Conservation (phyloP, 2,888 invertebrate species). For the Craniophora ligustri region DNA sequence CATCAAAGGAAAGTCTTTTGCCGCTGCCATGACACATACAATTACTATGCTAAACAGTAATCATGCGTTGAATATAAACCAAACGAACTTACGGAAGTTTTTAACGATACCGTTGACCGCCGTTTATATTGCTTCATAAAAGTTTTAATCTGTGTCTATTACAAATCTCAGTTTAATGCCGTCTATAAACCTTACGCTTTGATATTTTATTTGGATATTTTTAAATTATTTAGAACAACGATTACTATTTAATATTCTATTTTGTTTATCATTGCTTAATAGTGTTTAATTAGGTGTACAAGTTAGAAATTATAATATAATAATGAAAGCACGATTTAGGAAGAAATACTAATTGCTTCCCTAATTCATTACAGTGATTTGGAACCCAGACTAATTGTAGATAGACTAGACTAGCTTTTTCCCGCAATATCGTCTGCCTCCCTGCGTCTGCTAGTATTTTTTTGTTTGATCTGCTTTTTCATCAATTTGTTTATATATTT, state of each 20-base stretch:
- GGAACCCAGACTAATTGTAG: too few relatives aligned
- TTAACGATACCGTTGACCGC: slow-evolving; percentile 63
- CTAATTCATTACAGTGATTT: too few relatives aligned
- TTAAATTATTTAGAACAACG: slow-evolving; percentile 22
- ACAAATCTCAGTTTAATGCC: slow-evolving; percentile 39
- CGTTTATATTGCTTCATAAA: slow-evolving; percentile 47
- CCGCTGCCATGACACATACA: not conserved
- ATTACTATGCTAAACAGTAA: slow-evolving; percentile 17
- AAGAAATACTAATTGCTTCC: too few relatives aligned
- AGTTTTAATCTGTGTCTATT: slow-evolving; percentile 40
- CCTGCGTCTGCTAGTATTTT: too few relatives aligned
- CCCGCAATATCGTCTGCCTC: too few relatives aligned
- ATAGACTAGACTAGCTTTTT: too few relatives aligned
- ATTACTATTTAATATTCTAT: slow-evolving; percentile 16
- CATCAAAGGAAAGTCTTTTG: slow-evolving; percentile 3
- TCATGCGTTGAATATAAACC: slow-evolving; percentile 54
- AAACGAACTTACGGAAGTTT: slow-evolving; percentile 52
- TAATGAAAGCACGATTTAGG: not conserved
- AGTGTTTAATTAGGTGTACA: not conserved
- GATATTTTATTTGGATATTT: slow-evolving; percentile 37
- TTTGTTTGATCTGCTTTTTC: too few relatives aligned
- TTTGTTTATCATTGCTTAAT: not conserved
- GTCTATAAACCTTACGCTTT: slow-evolving; percentile 38
- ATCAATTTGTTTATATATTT: too few relatives aligned
- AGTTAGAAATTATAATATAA: not conserved